Conservation (phyloP, 2,888 invertebrate species). For the Agriotes lineatus region DNA sequence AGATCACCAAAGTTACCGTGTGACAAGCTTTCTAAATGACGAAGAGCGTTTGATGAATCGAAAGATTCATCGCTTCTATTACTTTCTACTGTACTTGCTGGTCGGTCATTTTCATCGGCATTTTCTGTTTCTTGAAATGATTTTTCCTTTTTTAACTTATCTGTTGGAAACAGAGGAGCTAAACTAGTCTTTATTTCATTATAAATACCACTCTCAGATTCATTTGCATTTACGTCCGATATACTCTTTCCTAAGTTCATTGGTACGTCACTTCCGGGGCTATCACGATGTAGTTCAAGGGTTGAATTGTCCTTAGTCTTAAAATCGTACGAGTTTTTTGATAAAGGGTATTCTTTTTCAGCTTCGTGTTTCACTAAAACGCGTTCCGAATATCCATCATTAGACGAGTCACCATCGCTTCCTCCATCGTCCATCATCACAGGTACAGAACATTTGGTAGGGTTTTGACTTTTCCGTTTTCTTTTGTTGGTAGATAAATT, state of each 20-base stretch:
- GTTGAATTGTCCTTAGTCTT: conserved; percentile 44
- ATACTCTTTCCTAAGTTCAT: conserved; percentile 67
- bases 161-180: conserved; percentile 63
- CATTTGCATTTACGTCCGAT: conserved; percentile 65
- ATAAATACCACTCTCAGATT: conserved; percentile 59
- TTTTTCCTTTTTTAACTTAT: conserved; percentile 65
- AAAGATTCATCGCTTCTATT: conserved; percentile 72
- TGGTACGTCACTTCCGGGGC: conserved; percentile 57
- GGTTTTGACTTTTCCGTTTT: conserved; percentile 91
- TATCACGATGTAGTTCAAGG: conserved; percentile 37
- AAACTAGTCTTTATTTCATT: conserved; percentile 64
- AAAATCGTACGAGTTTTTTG: conserved; percentile 46
- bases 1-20: conserved; percentile 79
- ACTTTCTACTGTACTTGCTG: conserved; percentile 70
- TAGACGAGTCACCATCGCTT: conserved; percentile 74
- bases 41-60: conserved; percentile 78
- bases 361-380: conserved; percentile 47
- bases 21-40: conserved; percentile 84
- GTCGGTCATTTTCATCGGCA: conserved; percentile 61
- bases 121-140: conserved; percentile 61
- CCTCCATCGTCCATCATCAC: conserved; percentile 68
- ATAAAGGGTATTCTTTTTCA: conserved; percentile 19
- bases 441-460: conserved; percentile 81
- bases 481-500: conserved; percentile 78
- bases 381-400: conserved; percentile 66